Conservation (phyloP, 2,113 vertebrate genomes). For the Corynorhinus townsendii region DNA sequence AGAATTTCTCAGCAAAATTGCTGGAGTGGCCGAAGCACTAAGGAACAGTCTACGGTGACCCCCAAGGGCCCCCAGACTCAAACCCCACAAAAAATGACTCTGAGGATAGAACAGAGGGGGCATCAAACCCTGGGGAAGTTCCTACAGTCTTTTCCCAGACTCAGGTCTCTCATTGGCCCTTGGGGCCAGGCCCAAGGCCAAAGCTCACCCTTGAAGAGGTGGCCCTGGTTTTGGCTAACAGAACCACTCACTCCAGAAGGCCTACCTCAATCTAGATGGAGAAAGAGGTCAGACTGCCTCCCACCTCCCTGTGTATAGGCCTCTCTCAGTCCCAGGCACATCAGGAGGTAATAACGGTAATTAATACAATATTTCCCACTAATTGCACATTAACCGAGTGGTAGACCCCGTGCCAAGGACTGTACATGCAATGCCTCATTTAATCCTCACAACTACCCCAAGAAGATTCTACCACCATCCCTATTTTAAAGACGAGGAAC, state of each 20-base stretch:
- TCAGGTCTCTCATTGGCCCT: background rate
- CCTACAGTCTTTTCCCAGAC: background rate
- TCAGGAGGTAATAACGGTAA: background rate
- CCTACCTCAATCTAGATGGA: background rate
- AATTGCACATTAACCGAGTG: background rate
- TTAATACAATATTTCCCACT: background rate
- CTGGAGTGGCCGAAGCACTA: background rate
- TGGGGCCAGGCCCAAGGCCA: background rate
- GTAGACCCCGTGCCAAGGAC: background rate
- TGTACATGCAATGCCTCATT: accelerated
- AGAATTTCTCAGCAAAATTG: background rate
- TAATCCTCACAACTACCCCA: background rate
- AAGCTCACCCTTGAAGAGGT: background rate
- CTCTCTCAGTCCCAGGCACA: background rate
- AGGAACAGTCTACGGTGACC: too few species aligned
- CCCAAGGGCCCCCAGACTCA: background rate
- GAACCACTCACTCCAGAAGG: background rate
- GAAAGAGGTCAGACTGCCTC: background rate
- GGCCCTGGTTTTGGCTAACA: background rate
- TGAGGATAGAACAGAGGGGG: background rate
- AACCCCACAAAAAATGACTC: background rate
- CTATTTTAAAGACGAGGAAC: background rate
- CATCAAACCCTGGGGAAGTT: background rate
- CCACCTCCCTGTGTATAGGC: background rate
- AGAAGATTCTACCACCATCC: background rate